These are phyloP conservation scores for Metacarcinus magister DNA, from an alignment of 2,888 invertebrate genomes.

Conservation along the genomic window DNA sequence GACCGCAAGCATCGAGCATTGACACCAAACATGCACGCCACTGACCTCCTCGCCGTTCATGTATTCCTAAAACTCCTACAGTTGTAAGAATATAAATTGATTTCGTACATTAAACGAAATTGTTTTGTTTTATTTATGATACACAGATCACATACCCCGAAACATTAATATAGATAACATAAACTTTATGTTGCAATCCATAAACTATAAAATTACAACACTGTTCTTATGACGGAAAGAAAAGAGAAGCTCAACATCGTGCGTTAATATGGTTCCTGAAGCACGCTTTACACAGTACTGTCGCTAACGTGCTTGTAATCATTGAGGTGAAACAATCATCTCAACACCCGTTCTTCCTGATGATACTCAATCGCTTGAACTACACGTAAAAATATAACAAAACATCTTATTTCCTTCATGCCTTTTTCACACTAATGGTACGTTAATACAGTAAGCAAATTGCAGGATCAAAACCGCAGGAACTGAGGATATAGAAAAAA, in stretches of 20 bases:
- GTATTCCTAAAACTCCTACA: background rate
- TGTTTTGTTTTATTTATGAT: background rate
- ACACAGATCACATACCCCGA: background rate
- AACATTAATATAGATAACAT: background rate
- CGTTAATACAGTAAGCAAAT: background rate
- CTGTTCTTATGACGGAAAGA: background rate
- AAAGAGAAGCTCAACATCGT: background rate
- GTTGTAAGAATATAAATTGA: background rate
- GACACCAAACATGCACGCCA: background rate
- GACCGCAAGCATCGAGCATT: background rate
- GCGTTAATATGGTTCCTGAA: background rate
- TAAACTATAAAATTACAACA: background rate
- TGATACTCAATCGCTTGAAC: too few species aligned
- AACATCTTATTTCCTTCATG: background rate
- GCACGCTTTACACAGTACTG: background rate
- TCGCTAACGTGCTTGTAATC: background rate
- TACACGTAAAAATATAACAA: background rate
- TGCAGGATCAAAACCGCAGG: background rate
- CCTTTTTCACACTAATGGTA: background rate
- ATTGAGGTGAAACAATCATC: background rate
- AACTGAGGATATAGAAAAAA: background rate
- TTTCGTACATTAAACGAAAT: background rate
- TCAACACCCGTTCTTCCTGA: background rate
- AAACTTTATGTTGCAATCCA: background rate
- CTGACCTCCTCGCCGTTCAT: background rate